phyloP scores from a whole-genome alignment of 2,888 invertebrate genomes.

The Sesia bembeciformis region DNA sequence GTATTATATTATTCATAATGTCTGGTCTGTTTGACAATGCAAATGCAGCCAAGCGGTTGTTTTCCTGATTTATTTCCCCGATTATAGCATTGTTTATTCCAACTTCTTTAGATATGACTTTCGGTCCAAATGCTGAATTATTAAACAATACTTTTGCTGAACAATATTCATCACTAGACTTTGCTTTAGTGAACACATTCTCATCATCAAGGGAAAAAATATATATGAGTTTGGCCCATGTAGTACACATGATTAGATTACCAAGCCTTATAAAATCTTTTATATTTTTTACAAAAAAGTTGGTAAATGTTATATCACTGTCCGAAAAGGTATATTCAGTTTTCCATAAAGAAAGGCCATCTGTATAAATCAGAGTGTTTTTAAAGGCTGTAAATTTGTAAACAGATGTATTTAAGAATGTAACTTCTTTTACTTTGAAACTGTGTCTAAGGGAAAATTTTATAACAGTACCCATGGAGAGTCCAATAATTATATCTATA shows the following conservation, averaged over 20 bases:
- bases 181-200: slow-evolving; percentile 20
- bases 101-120: slow-evolving; percentile 31
- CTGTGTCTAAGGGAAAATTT: slow-evolving; percentile 22
- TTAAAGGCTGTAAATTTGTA: slow-evolving; percentile 27
- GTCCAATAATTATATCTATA: slow-evolving; percentile 28
- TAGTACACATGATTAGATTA: slow-evolving; percentile 44
- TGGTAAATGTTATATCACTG: slow-evolving; percentile 23
- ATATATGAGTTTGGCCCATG: slow-evolving; percentile 43
- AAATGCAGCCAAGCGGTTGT: slow-evolving; percentile 37
- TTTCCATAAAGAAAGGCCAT: slow-evolving; percentile 49
- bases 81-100: slow-evolving; percentile 31
- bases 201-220: slow-evolving; percentile 31
- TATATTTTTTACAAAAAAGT: slow-evolving; percentile 35
- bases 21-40: slow-evolving; percentile 48
- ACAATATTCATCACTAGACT: slow-evolving; percentile 24
- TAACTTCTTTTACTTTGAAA: slow-evolving; percentile 15
- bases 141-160: slow-evolving; percentile 34
- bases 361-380: slow-evolving; percentile 39
- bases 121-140: slow-evolving; percentile 33
- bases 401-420: slow-evolving; percentile 46
- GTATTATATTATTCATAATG: slow-evolving; percentile 35
- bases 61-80: slow-evolving; percentile 32
- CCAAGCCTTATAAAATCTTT: slow-evolving; percentile 39
- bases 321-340: slow-evolving; percentile 28
- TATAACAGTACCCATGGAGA: slow-evolving; percentile 45